Evolutionary conservation across 2,888 invertebrate genomes (phyloP), one percentile per base, ranked within the genome.

Genomic region (Antheraea assamensis): DNA sequence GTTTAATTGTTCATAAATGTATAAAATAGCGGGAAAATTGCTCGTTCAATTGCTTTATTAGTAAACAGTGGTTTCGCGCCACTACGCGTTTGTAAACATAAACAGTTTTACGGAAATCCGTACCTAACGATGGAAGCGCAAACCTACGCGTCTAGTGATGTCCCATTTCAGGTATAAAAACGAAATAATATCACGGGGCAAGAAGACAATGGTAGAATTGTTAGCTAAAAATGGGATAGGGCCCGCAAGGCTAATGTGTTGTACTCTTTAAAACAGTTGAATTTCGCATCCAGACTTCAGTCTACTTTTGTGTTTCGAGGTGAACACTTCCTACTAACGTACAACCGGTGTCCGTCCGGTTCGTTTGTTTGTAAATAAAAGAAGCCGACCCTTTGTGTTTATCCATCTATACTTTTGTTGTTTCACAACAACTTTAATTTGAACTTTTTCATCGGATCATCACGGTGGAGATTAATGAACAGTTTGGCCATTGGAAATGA

Each of bases 1-100:
- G 30, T 21, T 70, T 47, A 70, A 76, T 55, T 79, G 79, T 77
- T 79, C 75, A 73, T 35, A 35, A 64, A 35, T 68, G 68, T 68
- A 68, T 35, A 76, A 81, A 85, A 84, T 85, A 86, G 86, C 89
- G 87, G 87, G 89, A 90, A 91, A 88, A 88, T 84, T 77, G 82
- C 76, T 84, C 82, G 84, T 85, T 83, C 83, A 82, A 83, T 85
- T 81, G 85, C 82, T 82, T 80, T 89, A 90, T 91, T 91, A 87
- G 91, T 93, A 92, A 92, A 93, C 92, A 92, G 77, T 84, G 80
- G 85, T 89, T 92, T 92, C 92, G 92, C 92, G 92, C 93, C 93
- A 90, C 87, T 88, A 84, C 82, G 78, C 78, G 85, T 84, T 88
- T 88, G 92, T 91, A 91, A 92, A 92, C 90, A 92, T 90, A 89